Evolutionary conservation across 2,113 vertebrate genomes (phyloP), one percentile per base, ranked within the genome.

Genomic region (Archilochus colubris): DNA sequence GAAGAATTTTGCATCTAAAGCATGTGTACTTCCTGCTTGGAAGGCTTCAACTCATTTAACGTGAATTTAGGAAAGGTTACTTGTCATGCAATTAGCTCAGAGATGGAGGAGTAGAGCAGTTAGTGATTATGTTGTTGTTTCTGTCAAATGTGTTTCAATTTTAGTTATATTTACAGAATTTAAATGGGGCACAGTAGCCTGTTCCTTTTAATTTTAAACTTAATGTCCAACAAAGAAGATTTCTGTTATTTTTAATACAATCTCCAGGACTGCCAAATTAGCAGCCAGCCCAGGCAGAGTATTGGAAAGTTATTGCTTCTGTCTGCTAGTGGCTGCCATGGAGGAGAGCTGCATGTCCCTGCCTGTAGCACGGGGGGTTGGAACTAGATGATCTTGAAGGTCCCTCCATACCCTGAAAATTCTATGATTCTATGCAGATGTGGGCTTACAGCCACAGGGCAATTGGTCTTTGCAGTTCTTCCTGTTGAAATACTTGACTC

Each of bases 1-100:
- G 57, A 86, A 31, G 88, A 92, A 86, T 94, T 92, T 93, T 95
- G 92, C 77, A 61, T 92, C 28, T 72, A 25, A 94, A 83, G 73
- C 73, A 78, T 67, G 81, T 72, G 5, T 72, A 12, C 31, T 94
- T 96, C 88, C 88, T 95, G 43, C 44, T 94, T 86, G 83, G 72
- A 75, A 73, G 33, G 28, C 46, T 93, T 79, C 63, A 77, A 53
- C 38, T 86, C 14, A 53, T 88, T 92, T 94, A 48, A 44, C 31
- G 84, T 61, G 48, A 88, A 81, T 88, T 92, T 78, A 36, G 33
- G 61, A 82, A 86, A 73, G n/a, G 67, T 82, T 89, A 61, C 46
- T 93, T 64, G 54, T 88, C 0, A 0, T 66, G 46, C 40, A 54
- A 50, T 93, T 76, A 79, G 54, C 27, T 91, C 30, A 46, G 62